Evolutionary conservation across 2,113 vertebrate genomes (phyloP).

Genomic region (Zonotrichia leucophrys): DNA sequence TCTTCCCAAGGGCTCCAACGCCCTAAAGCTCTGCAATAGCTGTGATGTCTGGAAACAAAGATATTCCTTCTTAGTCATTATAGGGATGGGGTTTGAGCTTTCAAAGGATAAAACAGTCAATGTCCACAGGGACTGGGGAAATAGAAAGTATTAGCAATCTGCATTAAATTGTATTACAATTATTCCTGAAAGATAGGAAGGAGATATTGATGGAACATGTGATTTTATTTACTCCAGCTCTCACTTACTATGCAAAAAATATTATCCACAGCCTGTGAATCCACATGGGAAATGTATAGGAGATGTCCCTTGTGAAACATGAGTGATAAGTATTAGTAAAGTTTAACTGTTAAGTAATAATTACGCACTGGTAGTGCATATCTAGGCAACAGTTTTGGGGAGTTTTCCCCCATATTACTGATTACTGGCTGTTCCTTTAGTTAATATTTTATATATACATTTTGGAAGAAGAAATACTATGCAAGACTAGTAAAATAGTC

Average conservation of each 20-base stretch:
- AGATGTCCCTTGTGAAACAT: background rate
- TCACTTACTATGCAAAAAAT: background rate
- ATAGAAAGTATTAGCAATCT: background rate
- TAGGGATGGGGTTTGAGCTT: background rate
- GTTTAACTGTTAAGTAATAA: constrained; percentile 54
- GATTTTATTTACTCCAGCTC: background rate
- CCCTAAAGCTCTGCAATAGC: background rate
- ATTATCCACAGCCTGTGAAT: background rate
- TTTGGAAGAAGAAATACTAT: background rate
- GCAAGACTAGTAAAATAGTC: background rate
- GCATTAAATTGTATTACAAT: background rate
- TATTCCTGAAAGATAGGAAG: background rate
- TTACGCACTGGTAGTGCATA: constrained; percentile 31
- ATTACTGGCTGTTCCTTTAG: background rate
- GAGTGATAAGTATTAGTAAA: constrained; percentile 28
- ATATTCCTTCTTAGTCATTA: background rate
- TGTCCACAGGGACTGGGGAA: background rate
- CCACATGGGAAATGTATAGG: background rate
- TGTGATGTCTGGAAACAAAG: background rate
- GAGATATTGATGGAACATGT: background rate
- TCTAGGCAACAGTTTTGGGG: background rate
- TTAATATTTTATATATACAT: background rate
- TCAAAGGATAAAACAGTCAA: background rate
- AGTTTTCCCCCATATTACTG: background rate
- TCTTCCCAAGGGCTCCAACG: background rate